Evolutionary conservation across 2,113 vertebrate species (phyloP).

Genomic region (Rynchops niger): DNA sequence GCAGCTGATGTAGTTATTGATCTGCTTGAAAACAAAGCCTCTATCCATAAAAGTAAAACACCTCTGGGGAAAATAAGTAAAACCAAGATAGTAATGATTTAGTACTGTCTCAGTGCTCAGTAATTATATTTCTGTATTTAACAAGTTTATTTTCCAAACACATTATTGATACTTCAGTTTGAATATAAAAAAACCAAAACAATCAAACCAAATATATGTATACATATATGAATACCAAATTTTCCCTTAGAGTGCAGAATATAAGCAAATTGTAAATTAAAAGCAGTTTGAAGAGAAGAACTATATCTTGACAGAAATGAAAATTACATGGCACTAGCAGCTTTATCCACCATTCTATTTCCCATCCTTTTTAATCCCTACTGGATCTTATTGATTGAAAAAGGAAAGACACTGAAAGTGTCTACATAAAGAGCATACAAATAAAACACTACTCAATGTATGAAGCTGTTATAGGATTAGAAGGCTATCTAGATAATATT

Average conservation of each 20-base stretch:
- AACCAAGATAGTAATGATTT: neutral
- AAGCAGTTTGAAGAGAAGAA: neutral
- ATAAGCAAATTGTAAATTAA: neutral
- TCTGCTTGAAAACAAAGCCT: conserved; percentile 97
- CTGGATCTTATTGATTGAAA: neutral
- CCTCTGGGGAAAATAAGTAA: conserved; percentile 75
- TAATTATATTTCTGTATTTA: neutral
- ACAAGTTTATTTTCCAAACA: neutral
- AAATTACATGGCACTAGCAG: neutral
- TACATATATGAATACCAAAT: neutral
- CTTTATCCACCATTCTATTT: neutral
- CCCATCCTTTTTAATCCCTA: neutral
- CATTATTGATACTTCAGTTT: neutral
- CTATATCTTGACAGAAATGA: neutral
- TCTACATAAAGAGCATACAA: neutral
- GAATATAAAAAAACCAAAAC: neutral
- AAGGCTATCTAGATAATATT: neutral
- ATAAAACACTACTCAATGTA: neutral
- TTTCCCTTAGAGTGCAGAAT: neutral
- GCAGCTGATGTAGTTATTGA: conserved; percentile 96
- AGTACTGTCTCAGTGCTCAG: neutral
- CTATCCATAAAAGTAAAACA: conserved; percentile 98
- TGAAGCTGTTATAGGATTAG: neutral
- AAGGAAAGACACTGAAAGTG: neutral
- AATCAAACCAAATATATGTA: neutral